Conservation (phyloP, 2,888 invertebrate genomes). For the Nipponacmea schrenckii region DNA sequence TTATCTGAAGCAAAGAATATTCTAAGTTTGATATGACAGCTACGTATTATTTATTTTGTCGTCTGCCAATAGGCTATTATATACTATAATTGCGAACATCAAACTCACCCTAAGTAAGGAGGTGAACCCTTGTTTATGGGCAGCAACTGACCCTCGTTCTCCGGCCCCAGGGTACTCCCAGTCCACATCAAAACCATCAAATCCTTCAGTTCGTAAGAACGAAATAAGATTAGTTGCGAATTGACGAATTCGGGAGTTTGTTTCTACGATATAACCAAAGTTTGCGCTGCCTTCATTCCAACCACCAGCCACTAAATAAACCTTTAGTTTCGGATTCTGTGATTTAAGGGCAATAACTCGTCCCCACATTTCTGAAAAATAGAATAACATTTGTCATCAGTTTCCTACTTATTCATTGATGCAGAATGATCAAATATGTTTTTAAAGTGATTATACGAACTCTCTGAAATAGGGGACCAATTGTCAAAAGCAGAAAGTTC, state of each 20-base stretch:
- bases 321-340: constrained; percentile 41
- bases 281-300: constrained; percentile 54
- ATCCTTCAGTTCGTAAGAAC: constrained; percentile 70
- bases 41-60: no score
- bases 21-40: no score
- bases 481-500: not conserved
- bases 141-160: constrained; percentile 7
- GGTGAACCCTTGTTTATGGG: constrained; percentile 11
- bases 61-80: no score
- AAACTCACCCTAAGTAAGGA: not conserved
- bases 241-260: constrained; percentile 35
- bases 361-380: constrained; percentile 18
- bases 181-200: constrained; percentile 88
- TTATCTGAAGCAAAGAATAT: no score
- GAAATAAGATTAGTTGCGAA: constrained; percentile 35
- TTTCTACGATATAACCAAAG: constrained; percentile 33
- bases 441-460: no score
- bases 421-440: no score
- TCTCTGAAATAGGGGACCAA: not conserved
- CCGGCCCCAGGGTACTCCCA: constrained; percentile 84
- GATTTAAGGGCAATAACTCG: constrained; percentile 35
- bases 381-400: not conserved
- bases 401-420: no score
- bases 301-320: constrained; percentile 50
- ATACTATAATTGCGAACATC: no score